Percentiles rank a stretch among this genome's conserved stretches.
phyloP scores from a whole-genome alignment of 2,888 invertebrate genomes.

The Temnothorax ravouxi region DNA sequence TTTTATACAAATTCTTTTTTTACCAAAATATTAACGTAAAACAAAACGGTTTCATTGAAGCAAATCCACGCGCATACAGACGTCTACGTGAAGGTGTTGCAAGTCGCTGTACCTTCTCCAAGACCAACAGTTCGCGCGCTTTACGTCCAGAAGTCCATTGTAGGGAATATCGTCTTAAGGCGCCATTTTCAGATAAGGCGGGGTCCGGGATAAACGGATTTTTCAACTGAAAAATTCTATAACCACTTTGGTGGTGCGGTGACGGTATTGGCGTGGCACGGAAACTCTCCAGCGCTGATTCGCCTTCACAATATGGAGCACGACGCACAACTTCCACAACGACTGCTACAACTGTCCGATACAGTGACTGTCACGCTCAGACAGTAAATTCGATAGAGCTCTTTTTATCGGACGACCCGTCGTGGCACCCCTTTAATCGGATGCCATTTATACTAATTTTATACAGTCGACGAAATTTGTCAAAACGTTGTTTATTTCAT shows the following conservation, averaged over 20 bases:
- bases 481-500: neutral
- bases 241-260: conserved; percentile 56
- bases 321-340: conserved; percentile 54
- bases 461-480: conserved; percentile 24
- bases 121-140: conserved; percentile 4
- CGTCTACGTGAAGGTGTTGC: neutral
- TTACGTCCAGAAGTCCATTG: conserved; percentile 23
- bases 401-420: conserved; percentile 44
- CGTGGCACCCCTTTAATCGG: conserved; percentile 14
- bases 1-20: neutral
- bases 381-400: conserved; percentile 51
- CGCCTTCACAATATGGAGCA: conserved; percentile 52
- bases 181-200: conserved; percentile 47
- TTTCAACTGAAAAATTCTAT: conserved; percentile 57
- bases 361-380: conserved; percentile 60
- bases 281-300: conserved; percentile 55
- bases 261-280: conserved; percentile 48
- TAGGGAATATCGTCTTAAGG: conserved; percentile 38
- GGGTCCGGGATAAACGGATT: conserved; percentile 49
- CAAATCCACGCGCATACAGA: neutral
- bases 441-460: conserved; percentile 45
- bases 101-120: neutral
- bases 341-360: conserved; percentile 58
- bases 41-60: neutral
- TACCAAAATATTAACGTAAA: neutral